phyloP scores from a whole-genome alignment of 2,113 vertebrate genomes.

The Hippopotamus amphibius region DNA sequence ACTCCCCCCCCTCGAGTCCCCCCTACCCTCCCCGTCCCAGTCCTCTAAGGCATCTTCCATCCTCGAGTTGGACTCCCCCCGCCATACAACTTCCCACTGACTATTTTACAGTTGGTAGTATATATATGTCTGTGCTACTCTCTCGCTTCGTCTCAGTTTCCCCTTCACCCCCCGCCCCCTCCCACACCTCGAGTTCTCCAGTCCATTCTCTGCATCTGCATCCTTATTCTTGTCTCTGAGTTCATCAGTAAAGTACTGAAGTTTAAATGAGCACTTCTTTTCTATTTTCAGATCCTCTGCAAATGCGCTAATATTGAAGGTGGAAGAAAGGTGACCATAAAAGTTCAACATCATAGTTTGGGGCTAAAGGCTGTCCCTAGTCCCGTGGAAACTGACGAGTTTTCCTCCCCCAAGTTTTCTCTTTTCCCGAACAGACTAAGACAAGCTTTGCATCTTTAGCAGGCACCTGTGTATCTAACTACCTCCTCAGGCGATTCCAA shows the following conservation, averaged over 20 bases:
- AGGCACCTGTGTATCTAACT: not conserved
- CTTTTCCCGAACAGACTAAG: not conserved
- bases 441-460: not conserved
- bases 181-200: too few species aligned
- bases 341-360: not conserved
- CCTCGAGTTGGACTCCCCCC: too few species aligned
- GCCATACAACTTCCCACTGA: too few species aligned
- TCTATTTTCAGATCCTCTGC: not conserved
- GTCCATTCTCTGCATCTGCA: too few species aligned
- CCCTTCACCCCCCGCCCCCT: too few species aligned
- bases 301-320: not conserved
- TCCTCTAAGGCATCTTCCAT: too few species aligned
- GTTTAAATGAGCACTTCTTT: constrained; percentile 32
- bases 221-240: too few species aligned
- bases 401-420: not conserved
- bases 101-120: too few species aligned
- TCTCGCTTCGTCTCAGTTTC: too few species aligned
- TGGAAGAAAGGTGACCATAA: not conserved
- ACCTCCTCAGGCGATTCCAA: not conserved
- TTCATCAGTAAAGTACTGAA: not conserved
- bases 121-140: too few species aligned
- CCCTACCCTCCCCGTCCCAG: too few species aligned
- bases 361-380: not conserved
- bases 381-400: not conserved
- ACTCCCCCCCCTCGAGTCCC: too few species aligned